A percentile compares a stretch with the other conserved stretches of the same genome.
Conservation (phyloP, 2,888 invertebrate genomes). For the Siphlonurus alternatus region DNA sequence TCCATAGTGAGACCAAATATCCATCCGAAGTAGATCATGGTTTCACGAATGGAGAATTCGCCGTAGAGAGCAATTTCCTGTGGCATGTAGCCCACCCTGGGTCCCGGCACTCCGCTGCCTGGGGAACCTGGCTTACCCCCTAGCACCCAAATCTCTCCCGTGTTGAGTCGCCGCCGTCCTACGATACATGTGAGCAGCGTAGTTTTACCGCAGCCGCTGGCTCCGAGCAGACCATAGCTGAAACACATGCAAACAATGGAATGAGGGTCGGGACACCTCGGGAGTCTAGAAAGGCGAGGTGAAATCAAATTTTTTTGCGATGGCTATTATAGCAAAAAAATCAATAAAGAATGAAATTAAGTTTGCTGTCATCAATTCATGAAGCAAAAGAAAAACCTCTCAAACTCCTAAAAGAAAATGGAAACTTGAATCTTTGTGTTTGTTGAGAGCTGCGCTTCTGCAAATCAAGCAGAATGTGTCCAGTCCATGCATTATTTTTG, state of each 20-base stretch:
- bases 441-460: too few relatives aligned
- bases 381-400: too few relatives aligned
- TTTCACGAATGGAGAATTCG: constrained; percentile 64
- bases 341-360: too few relatives aligned
- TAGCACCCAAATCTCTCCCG: constrained; percentile 70
- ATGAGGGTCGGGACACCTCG: too few relatives aligned
- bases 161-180: constrained; percentile 59
- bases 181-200: constrained; percentile 75
- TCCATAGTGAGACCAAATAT: constrained; percentile 54
- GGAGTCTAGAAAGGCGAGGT: too few relatives aligned
- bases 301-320: too few relatives aligned
- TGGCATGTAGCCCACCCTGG: constrained; percentile 81
- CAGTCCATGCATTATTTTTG: too few relatives aligned
- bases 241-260: constrained; percentile 17
- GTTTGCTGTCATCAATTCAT: too few relatives aligned
- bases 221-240: constrained; percentile 77
- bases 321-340: too few relatives aligned
- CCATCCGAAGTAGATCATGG: constrained; percentile 69
- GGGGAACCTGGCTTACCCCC: constrained; percentile 67
- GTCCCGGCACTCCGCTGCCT: constrained; percentile 75
- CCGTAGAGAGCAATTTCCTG: constrained; percentile 63
- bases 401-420: too few relatives aligned
- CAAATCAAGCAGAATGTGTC: too few relatives aligned
- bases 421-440: too few relatives aligned
- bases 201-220: constrained; percentile 84